A percentile compares a stretch with the other conserved stretches of the same genome.
These are phyloP conservation scores for Poeciliopsis presidionis DNA, from an alignment of 2,797 vertebrate genomes.

Conservation along the genomic window DNA sequence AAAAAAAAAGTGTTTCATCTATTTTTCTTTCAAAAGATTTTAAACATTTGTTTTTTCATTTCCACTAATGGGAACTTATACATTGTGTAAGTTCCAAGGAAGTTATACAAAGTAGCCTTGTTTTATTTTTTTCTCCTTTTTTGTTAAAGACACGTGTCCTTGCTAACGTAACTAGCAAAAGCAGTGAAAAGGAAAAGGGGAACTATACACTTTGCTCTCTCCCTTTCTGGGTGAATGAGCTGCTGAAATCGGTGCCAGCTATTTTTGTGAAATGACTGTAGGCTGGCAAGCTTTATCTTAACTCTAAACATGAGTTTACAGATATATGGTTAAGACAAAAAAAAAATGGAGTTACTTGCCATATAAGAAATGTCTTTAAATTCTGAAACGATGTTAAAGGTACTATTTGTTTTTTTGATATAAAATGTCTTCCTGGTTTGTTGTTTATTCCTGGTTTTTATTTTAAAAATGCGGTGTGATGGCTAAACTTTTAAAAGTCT, in stretches of 20 bases:
- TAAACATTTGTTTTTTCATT: not conserved
- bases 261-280: not conserved
- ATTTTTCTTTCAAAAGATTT: not conserved
- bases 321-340: not conserved
- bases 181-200: not conserved
- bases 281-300: not conserved
- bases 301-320: not conserved
- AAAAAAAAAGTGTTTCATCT: not conserved
- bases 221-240: not conserved
- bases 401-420: not conserved
- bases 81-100: not conserved
- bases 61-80: not conserved
- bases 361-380: too few species aligned
- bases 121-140: not conserved
- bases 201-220: not conserved
- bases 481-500: not conserved
- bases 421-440: not conserved
- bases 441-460: not conserved
- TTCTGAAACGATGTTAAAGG: not conserved
- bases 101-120: not conserved
- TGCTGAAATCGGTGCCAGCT: not conserved
- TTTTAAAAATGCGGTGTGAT: not conserved
- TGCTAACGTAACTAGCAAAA: constrained; percentile 2
- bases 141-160: not conserved
- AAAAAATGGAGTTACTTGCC: not conserved